Conservation (phyloP, 2,888 invertebrate genomes). For the Cecidostiba fungosa region DNA sequence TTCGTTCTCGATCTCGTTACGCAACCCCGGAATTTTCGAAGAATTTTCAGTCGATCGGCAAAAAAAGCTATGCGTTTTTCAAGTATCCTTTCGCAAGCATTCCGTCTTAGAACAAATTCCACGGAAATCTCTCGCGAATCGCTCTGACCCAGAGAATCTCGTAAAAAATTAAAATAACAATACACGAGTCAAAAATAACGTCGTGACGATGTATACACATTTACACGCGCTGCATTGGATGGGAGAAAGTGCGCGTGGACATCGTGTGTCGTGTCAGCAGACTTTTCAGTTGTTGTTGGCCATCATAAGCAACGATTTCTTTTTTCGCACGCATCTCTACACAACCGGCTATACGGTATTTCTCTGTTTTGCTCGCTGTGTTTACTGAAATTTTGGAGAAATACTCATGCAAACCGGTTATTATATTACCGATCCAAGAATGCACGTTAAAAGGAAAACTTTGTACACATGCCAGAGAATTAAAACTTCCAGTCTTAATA, state of each 20-base stretch:
- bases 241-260: not conserved
- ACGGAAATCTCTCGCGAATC: not conserved
- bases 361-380: not conserved
- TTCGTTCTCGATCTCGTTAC: conserved; percentile 10
- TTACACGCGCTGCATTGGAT: not conserved
- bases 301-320: not conserved
- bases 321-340: not conserved
- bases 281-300: not conserved
- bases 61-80: not conserved
- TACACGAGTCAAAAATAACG: not conserved
- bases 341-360: not conserved
- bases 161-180: not conserved
- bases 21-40: not conserved
- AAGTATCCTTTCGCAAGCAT: conserved; percentile 3
- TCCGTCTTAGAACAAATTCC: not conserved
- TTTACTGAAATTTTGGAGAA: no score
- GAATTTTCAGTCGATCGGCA: not conserved
- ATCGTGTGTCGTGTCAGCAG: not conserved
- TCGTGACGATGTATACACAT: not conserved
- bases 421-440: no score
- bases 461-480: not conserved
- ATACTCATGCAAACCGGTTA: no score
- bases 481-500: not conserved
- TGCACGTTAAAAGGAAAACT: no score
- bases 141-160: not conserved